phyloP scores from a whole-genome alignment of 2,888 invertebrate genomes.

The Ectemnius continuus region DNA sequence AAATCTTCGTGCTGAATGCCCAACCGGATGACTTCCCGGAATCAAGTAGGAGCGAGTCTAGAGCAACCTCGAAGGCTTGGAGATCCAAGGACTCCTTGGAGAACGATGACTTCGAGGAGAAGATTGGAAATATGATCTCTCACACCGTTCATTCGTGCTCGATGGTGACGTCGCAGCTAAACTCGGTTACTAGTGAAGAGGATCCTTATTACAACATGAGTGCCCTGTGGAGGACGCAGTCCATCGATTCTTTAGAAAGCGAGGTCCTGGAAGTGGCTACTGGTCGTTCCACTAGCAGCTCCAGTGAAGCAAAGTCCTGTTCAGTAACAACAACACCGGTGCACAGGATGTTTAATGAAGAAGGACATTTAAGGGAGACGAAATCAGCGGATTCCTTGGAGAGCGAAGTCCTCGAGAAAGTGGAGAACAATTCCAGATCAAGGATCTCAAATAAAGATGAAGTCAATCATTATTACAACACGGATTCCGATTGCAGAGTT shows the following conservation, averaged over 20 bases:
- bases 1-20: conserved; percentile 81
- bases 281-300: neutral
- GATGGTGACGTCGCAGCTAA: conserved; percentile 61
- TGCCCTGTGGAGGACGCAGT: conserved; percentile 41
- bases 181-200: conserved; percentile 38
- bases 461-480: neutral
- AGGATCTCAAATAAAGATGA: neutral
- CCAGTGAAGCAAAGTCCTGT: conserved; percentile 59
- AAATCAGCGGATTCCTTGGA: conserved; percentile 37
- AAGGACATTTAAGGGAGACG: conserved; percentile 37
- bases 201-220: conserved; percentile 40
- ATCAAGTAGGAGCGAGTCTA: conserved; percentile 68
- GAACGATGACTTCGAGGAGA: neutral
- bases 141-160: conserved; percentile 62
- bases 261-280: conserved; percentile 17
- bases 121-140: neutral
- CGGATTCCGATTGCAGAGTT: neutral
- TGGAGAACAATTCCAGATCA: neutral
- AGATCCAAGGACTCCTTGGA: conserved; percentile 70
- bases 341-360: conserved; percentile 45
- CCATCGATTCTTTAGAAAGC: conserved; percentile 28
- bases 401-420: neutral
- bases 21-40: conserved; percentile 80
- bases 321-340: conserved; percentile 60
- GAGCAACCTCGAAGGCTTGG: neutral